Evolutionary conservation across 92 coral and sea anemone genomes (phyloP), one percentile per base, ranked within the genome.

Genomic region (Scolanthus callimorphus): DNA sequence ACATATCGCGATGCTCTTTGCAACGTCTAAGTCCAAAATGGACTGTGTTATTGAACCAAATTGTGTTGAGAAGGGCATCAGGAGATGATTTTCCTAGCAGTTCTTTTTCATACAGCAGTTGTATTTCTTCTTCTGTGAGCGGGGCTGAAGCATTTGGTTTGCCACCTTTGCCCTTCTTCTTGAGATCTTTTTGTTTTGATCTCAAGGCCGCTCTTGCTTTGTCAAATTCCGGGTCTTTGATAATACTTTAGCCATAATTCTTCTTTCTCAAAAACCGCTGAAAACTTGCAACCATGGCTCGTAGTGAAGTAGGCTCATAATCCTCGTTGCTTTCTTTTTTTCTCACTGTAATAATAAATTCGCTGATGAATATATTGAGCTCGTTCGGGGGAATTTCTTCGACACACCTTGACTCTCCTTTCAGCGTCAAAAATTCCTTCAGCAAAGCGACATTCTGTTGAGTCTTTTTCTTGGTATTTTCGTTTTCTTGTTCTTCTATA

Each of bases 361-460:
- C 54, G 25, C 67, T 60, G 22, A 59, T 24, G 29, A 34, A 60
- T 11, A 25, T 21, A 30, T 34, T 37, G 1, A 59, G 50, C 13
- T 59, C 50, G 38, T 59, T 29, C 25, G 64, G 51, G 0, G 64
- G 3, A 13, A 31, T 59, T 37, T 59, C 50, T 12, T 38, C 73
- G 3, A 77, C 20, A 1, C n/a, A 1, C 27, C 73, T 0, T 37
- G 24, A 25, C 68, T 78, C 73, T 19, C 50, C 47, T 39, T 57
- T 76, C 9, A 50, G 3, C 25, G 55, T 34, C 20, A 70, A 55
- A 59, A 70, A 70, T 39, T 70, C 58, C 30, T 70, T 8, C 27
- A 50, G 61, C 31, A 70, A 30, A 48, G 69, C 70, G n/a, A 72
- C 63, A 53, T 62, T 60, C 67, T 61, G 71, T 34, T 23, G 46